Evolutionary conservation across 2,888 invertebrate species (phyloP), one percentile per base, ranked within the genome.

Genomic region (Polyploca ridens): DNA sequence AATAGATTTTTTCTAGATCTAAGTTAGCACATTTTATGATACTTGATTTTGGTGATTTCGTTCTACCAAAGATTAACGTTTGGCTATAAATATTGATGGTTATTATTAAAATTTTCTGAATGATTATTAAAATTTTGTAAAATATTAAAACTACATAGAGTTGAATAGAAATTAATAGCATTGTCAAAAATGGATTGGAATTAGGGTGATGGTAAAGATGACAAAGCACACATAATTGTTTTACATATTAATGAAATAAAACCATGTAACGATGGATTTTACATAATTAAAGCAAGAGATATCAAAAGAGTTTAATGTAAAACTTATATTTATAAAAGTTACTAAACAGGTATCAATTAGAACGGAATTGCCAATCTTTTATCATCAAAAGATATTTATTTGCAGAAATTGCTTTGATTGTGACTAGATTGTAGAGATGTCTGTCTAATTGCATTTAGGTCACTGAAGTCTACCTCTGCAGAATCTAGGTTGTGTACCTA

Each of bases 401-500:
- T 44, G 14, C 44, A 14, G 6, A 13, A 46, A 46, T 46, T 46
- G 46, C 4, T 14, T n/a, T 46, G 14, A 46, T 11, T 46, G 46
- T 13, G 5, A 16, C 14, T n/a, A 14, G 16, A 16, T 16, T 49
- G 19, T 10, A 19, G 19, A 19, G 54, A 54, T 54, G 6, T 19
- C 54, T 54, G 10, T 81, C 69, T 84, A 85, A 86, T 86, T 85
- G 84, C 79, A 85, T 86, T 85, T 78, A 69, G 82, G 81, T 80
- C 81, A 80, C 76, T 66, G 69, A 72, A 75, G 75, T 71, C 73
- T 70, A 67, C 65, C 60, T 67, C 67, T 69, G 66, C 70, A 67
- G 71, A 67, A 73, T 80, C 74, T 73, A 72, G 73, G 69, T 70
- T 74, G 66, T 62, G 46, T 66, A 61, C 65, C 62, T 68, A 33